These are phyloP conservation scores for Probosciger aterrimus DNA, from an alignment of 2,113 vertebrate species.

Conservation along the genomic window DNA sequence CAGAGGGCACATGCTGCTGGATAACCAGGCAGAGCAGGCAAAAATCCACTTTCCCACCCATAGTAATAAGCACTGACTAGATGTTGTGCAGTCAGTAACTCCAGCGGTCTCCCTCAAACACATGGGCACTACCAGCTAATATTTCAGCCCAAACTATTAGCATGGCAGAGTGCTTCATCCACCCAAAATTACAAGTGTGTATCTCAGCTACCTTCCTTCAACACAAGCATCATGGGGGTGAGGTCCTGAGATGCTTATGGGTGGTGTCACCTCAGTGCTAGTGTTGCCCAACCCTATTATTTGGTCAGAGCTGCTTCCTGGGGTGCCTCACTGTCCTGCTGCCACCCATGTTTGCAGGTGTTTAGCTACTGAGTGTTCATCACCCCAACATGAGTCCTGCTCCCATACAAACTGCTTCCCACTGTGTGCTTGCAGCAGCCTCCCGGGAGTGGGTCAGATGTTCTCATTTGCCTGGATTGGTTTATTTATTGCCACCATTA, in stretches of 20 bases:
- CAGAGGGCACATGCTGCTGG: neutral
- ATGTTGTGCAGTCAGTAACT: neutral
- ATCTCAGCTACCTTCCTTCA: neutral
- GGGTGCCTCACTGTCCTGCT: neutral
- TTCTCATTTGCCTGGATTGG: neutral
- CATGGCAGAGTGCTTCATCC: no score
- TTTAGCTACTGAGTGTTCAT: neutral
- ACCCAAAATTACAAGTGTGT: neutral
- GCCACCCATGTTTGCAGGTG: neutral
- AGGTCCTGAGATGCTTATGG: neutral
- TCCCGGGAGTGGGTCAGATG: neutral
- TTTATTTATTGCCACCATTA: conserved; percentile 54
- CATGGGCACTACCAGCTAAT: neutral
- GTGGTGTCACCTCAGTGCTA: neutral
- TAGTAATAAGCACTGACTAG: neutral
- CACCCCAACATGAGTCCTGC: neutral
- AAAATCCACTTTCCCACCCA: neutral
- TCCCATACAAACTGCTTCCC: neutral
- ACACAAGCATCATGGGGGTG: accelerated
- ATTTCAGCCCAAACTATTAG: neutral
- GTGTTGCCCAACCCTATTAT: neutral
- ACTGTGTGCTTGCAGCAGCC: neutral
- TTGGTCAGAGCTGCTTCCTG: neutral
- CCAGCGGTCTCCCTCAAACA: neutral
- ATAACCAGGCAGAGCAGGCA: neutral